phyloP scores from a whole-genome alignment of 1,140 invertebrate genomes.

The Venustaconcha ellipsiformis region DNA sequence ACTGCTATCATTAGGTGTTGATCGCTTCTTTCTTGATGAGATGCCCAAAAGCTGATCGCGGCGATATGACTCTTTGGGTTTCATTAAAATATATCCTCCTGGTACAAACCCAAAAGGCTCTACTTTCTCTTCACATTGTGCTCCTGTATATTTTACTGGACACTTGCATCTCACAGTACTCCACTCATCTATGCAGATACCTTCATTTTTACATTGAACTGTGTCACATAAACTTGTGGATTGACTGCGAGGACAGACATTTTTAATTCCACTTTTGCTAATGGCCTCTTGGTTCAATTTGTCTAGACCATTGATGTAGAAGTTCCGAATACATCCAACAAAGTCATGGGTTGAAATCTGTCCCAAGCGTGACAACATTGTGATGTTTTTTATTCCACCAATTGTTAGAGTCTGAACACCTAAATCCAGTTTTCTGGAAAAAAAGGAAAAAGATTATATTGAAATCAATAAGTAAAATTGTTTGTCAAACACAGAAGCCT shows the following conservation, averaged over 20 bases:
- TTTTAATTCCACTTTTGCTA: slow-evolving; percentile 73
- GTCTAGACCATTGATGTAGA: slow-evolving; percentile 84
- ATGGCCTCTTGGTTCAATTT: slow-evolving; percentile 30
- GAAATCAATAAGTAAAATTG: too few relatives aligned
- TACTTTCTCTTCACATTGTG: slow-evolving; percentile 81
- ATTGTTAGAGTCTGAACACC: slow-evolving; percentile 79
- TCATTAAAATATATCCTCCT: slow-evolving; percentile 83
- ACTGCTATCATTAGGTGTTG: slow-evolving; percentile 43
- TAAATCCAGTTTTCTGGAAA: slow-evolving; percentile 29
- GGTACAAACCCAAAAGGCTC: slow-evolving; percentile 83
- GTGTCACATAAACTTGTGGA: slow-evolving; percentile 57
- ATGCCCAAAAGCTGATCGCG: slow-evolving; percentile 76
- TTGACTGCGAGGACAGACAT: slow-evolving; percentile 78
- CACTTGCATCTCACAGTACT: slow-evolving; percentile 69
- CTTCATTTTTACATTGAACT: slow-evolving; percentile 76
- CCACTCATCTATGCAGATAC: slow-evolving; percentile 87
- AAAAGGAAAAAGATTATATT: background rate
- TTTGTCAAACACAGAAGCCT: too few relatives aligned
- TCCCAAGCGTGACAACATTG: slow-evolving; percentile 85
- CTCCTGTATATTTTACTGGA: slow-evolving; percentile 78
- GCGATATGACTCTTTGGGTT: slow-evolving; percentile 85
- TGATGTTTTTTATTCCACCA: slow-evolving; percentile 85
- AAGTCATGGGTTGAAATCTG: slow-evolving; percentile 93
- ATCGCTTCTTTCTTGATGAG: slow-evolving; percentile 17
- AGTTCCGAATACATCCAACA: slow-evolving; percentile 91